Percentiles rank a stretch among this genome's conserved stretches.
phyloP scores from a whole-genome alignment of 2,888 invertebrate genomes.

The Mythimna albipuncta region DNA sequence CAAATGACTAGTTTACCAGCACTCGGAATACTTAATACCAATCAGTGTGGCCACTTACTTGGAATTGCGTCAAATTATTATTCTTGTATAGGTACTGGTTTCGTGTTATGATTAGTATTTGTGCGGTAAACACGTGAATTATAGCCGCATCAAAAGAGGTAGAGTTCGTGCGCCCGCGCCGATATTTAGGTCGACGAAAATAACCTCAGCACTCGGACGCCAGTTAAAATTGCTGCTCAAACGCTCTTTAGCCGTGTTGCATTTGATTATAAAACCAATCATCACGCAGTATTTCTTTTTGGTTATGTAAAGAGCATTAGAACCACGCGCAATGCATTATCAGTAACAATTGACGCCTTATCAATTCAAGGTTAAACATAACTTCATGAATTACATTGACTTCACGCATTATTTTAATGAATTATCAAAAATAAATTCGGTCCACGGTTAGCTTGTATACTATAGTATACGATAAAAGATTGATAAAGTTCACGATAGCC shows the following conservation, averaged over 20 bases:
- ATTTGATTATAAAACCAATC: conserved; percentile 33
- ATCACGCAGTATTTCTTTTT: conserved; percentile 23
- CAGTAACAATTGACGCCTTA: conserved; percentile 51
- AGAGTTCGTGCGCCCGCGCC: conserved; percentile 75
- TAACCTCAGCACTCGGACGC: conserved; percentile 80
- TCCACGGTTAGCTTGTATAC: conserved; percentile 70
- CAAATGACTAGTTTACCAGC: conserved; percentile 42
- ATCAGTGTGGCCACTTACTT: conserved; percentile 33
- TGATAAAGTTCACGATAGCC: conserved; percentile 80
- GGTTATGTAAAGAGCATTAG: conserved; percentile 10
- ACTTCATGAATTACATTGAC: conserved; percentile 44
- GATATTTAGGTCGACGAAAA: conserved; percentile 89
- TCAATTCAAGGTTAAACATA: conserved; percentile 67
- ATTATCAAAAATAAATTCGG: conserved; percentile 63
- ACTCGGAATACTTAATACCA: conserved; percentile 32
- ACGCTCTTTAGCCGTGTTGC: conserved; percentile 52
- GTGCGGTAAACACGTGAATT: conserved; percentile 70
- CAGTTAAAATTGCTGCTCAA: conserved; percentile 68
- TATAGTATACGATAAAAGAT: conserved; percentile 74
- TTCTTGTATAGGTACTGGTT: conserved; percentile 61
- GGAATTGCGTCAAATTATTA: conserved; percentile 56
- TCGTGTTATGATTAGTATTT: conserved; percentile 56
- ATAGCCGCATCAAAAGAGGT: conserved; percentile 69
- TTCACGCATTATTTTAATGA: conserved; percentile 59
- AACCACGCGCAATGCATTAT: conserved; percentile 52